phyloP scores from a whole-genome alignment of 2,888 invertebrate genomes.

The Drosophila meridiana region DNA sequence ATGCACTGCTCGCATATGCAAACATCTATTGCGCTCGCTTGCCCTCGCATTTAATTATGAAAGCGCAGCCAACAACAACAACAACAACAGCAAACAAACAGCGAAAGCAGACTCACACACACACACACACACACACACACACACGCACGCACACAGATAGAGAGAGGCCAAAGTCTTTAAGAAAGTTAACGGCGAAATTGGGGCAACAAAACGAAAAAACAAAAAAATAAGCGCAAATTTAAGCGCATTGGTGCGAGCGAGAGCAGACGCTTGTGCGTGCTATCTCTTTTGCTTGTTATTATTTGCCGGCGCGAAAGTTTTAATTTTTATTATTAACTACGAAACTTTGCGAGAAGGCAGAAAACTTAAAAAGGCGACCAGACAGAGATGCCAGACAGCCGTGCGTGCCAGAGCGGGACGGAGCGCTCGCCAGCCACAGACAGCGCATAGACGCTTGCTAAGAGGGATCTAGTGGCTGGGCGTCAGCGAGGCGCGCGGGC shows the following conservation, averaged over 20 bases:
- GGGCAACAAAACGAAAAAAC: constrained; percentile 38
- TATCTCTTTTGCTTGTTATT: constrained; percentile 75
- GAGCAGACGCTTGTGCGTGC: constrained; percentile 8
- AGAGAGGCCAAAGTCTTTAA: constrained; percentile 45
- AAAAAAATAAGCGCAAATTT: constrained; percentile 2
- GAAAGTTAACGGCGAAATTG: constrained; percentile 52
- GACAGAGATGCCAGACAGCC: constrained; percentile 47
- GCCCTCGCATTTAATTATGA: constrained; percentile 57
- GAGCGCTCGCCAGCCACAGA: constrained; percentile 34
- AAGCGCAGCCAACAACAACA: constrained; percentile 6
- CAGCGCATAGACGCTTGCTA: constrained; percentile 59
- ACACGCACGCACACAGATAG: background rate
- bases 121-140: constrained; percentile 9
- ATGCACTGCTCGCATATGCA: constrained; percentile 60
- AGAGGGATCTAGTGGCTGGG: constrained; percentile 41
- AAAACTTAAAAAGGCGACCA: constrained; percentile 73
- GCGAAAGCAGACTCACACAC: constrained; percentile 12
- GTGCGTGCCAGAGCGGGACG: constrained; percentile 16
- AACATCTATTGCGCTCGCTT: constrained; percentile 17
- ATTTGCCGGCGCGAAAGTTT: constrained; percentile 82
- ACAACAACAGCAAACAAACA: constrained; percentile 7
- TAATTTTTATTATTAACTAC: constrained; percentile 82
- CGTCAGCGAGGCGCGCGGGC: background rate
- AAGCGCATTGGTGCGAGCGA: constrained; percentile 4
- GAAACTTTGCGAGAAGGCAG: constrained; percentile 73